phyloP scores from a whole-genome alignment of 2,888 invertebrate genomes.

The Pristionchus mayeri region DNA sequence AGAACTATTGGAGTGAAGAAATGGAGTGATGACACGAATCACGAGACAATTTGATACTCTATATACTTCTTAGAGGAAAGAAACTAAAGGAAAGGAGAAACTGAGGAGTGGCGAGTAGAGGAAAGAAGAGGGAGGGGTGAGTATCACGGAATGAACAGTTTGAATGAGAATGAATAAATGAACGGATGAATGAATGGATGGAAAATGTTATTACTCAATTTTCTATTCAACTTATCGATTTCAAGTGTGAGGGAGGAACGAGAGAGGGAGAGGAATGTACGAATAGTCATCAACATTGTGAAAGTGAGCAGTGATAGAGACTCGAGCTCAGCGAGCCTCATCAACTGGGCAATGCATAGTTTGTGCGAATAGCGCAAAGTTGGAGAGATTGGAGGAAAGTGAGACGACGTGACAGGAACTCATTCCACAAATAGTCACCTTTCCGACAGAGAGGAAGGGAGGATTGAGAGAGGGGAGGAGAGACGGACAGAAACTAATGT shows the following conservation, averaged over 20 bases:
- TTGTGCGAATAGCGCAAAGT: no score
- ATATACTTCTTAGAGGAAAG: no score
- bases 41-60: neutral
- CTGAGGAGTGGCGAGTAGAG: no score
- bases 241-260: neutral
- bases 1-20: no score
- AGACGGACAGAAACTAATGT: constrained; percentile 15
- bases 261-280: neutral
- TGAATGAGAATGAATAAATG: no score
- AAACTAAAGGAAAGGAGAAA: neutral
- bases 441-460: neutral
- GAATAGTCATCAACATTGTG: constrained; percentile 10
- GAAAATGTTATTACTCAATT: constrained; percentile 20
- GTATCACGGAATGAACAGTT: no score
- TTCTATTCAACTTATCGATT: constrained; percentile 26
- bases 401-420: constrained; percentile 2
- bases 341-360: no score
- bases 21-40: neutral
- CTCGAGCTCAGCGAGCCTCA: neutral
- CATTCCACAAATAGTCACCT: constrained; percentile 42
- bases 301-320: constrained; percentile 3
- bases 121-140: neutral
- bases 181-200: no score
- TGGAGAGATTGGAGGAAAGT: neutral
- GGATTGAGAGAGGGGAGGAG: neutral